phyloP scores from a whole-genome alignment of 1,140 invertebrate genomes.

The Metopolophium dirhodum region DNA sequence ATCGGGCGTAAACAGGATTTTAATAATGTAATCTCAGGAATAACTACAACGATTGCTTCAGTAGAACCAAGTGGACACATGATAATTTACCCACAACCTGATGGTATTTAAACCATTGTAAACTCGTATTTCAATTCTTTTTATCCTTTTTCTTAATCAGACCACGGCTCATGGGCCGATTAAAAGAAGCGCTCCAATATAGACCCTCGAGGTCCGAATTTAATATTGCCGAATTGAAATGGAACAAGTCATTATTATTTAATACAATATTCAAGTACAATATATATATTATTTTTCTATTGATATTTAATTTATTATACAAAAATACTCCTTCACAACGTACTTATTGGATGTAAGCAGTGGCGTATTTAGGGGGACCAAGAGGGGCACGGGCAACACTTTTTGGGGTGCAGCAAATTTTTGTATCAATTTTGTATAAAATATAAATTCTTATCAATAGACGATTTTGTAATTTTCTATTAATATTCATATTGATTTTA shows the following conservation, averaged over 20 bases:
- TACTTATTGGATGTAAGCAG: neutral
- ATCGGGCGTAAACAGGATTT: slow-evolving; percentile 20
- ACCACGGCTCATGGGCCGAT: neutral
- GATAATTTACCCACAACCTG: neutral
- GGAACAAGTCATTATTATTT: neutral
- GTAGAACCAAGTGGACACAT: neutral
- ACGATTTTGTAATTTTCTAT: no score
- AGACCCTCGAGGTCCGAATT: neutral
- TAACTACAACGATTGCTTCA: neutral
- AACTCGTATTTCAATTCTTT: slow-evolving; percentile 12
- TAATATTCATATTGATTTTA: no score
- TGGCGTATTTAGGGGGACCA: no score
- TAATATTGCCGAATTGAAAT: slow-evolving; percentile 2
- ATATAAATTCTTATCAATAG: no score
- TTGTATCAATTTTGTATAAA: no score
- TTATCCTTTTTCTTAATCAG: neutral
- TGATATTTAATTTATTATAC: neutral
- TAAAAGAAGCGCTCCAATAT: neutral
- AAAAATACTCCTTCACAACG: neutral
- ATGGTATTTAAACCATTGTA: slow-evolving; percentile 38
- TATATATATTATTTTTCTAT: neutral
- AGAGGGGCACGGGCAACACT: no score
- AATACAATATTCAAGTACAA: neutral
- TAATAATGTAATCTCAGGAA: slow-evolving; percentile 8
- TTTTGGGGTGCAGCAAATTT: no score